These are phyloP conservation scores for Trochalopteron elliotii DNA, from an alignment of 2,113 vertebrate genomes.

Conservation along the genomic window DNA sequence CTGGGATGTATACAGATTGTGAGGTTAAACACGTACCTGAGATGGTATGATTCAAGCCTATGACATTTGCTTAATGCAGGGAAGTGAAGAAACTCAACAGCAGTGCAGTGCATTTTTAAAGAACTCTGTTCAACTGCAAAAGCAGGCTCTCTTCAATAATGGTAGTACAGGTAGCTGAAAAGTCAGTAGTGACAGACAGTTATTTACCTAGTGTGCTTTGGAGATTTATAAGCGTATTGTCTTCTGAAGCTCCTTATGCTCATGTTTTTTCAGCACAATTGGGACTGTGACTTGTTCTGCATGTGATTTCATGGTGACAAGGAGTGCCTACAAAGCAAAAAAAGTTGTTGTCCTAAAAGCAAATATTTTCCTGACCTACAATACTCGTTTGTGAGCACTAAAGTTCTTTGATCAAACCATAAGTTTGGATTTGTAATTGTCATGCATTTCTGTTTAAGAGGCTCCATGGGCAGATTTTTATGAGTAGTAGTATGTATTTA, in stretches of 20 bases:
- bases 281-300: neutral
- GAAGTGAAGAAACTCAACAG: neutral
- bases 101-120: neutral
- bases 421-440: neutral
- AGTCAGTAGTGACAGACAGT: neutral
- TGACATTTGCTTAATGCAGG: neutral
- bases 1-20: neutral
- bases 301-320: neutral
- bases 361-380: neutral
- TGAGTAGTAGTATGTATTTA: neutral
- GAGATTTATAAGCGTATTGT: neutral
- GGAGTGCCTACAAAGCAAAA: neutral
- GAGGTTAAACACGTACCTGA: fast-evolving
- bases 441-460: neutral
- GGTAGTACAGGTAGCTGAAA: neutral
- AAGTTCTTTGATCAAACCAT: neutral
- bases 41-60: neutral
- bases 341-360: neutral
- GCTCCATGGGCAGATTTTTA: neutral
- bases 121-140: neutral
- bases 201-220: neutral
- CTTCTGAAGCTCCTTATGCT: neutral
- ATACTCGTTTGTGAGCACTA: neutral
- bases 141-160: neutral
- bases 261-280: neutral